phyloP scores from a whole-genome alignment of 2,888 invertebrate species.

The Lycia hirtaria region DNA sequence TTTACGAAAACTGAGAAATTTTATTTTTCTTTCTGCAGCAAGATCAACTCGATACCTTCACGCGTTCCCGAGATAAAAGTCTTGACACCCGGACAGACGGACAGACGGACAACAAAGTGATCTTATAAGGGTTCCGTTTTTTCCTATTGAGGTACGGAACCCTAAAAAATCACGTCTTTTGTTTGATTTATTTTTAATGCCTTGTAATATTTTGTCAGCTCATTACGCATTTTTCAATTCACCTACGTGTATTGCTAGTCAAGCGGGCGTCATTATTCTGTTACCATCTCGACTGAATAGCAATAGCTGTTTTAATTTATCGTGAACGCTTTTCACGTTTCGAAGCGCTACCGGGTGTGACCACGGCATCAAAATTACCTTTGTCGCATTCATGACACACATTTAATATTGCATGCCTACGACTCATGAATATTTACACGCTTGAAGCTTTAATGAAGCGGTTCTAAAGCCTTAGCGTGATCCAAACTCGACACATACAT shows the following conservation, averaged over 20 bases:
- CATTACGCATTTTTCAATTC: slow-evolving; percentile 10
- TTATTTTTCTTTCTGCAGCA: too few species aligned
- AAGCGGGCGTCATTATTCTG: slow-evolving; percentile 15
- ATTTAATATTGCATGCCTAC: slow-evolving; percentile 11
- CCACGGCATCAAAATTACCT: slow-evolving; percentile 32
- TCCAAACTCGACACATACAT: background rate
- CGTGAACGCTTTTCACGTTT: slow-evolving; percentile 42
- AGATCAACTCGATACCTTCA: too few species aligned
- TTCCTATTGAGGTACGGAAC: too few species aligned
- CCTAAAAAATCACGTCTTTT: too few species aligned
- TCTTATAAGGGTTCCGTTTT: too few species aligned
- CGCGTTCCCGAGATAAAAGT: too few species aligned
- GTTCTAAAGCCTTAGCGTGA: background rate
- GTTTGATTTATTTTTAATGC: too few species aligned
- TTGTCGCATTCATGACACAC: slow-evolving; percentile 31
- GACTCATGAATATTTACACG: background rate
- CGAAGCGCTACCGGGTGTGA: slow-evolving; percentile 33
- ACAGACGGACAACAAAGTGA: too few species aligned
- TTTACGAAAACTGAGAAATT: too few species aligned
- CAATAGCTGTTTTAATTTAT: slow-evolving; percentile 32
- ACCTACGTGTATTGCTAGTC: slow-evolving; percentile 8
- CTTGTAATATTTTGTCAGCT: too few species aligned
- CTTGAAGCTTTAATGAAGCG: background rate
- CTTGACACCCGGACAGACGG: too few species aligned
- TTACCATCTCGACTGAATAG: slow-evolving; percentile 26